Conservation (phyloP, 2,888 invertebrate genomes). For the Dexiosoma caninum region DNA sequence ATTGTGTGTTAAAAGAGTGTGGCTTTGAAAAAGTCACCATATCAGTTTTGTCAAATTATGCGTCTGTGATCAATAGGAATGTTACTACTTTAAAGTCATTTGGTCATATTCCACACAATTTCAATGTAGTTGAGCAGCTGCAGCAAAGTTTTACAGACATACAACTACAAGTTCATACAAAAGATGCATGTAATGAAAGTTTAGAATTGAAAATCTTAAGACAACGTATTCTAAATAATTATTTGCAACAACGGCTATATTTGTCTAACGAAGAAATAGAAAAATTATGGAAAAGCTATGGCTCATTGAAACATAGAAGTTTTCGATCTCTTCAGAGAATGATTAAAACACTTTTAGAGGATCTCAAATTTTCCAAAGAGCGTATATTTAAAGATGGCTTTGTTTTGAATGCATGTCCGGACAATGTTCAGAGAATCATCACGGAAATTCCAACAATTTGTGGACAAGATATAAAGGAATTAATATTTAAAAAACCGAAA, state of each 20-base stretch:
- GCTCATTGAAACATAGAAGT: slow-evolving; percentile 77
- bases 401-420: slow-evolving; percentile 80
- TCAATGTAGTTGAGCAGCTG: slow-evolving; percentile 76
- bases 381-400: slow-evolving; percentile 81
- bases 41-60: slow-evolving; percentile 76
- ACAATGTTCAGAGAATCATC: slow-evolving; percentile 80
- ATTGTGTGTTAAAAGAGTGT: slow-evolving; percentile 81
- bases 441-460: slow-evolving; percentile 79
- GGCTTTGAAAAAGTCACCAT: slow-evolving; percentile 78
- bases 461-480: slow-evolving; percentile 80
- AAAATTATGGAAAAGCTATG: slow-evolving; percentile 74
- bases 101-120: slow-evolving; percentile 74
- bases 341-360: slow-evolving; percentile 79
- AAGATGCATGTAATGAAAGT: slow-evolving; percentile 65
- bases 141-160: slow-evolving; percentile 68
- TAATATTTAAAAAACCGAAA: slow-evolving; percentile 81
- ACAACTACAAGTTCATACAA: slow-evolving; percentile 54
- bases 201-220: slow-evolving; percentile 72
- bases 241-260: slow-evolving; percentile 77
- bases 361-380: slow-evolving; percentile 80
- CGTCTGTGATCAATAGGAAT: slow-evolving; percentile 72
- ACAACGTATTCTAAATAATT: slow-evolving; percentile 71
- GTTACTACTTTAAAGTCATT: slow-evolving; percentile 76
- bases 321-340: slow-evolving; percentile 79
- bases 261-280: slow-evolving; percentile 73